These are phyloP conservation scores for Eupelmus urozonus DNA, from an alignment of 2,888 invertebrate genomes.

Conservation along the genomic window DNA sequence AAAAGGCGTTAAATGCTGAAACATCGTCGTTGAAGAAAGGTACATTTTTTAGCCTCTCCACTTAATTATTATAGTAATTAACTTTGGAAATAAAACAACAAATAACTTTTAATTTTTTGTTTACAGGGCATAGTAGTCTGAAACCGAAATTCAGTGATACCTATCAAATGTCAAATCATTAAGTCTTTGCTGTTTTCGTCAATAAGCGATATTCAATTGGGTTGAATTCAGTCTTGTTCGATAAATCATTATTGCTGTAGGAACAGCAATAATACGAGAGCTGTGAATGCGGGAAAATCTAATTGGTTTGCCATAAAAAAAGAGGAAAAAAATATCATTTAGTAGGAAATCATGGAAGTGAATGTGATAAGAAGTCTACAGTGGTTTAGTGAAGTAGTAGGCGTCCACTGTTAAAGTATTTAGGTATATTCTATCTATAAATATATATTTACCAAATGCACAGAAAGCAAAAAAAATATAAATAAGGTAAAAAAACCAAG, in stretches of 20 bases:
- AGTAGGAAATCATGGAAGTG: slow-evolving; percentile 66
- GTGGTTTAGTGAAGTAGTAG: slow-evolving; percentile 59
- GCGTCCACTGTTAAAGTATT: slow-evolving; percentile 62
- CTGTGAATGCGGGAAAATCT: slow-evolving; percentile 57
- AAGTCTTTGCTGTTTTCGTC: slow-evolving; percentile 40
- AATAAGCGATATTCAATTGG: slow-evolving; percentile 30
- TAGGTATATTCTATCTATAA: slow-evolving; percentile 62
- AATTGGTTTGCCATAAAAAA: slow-evolving; percentile 57
- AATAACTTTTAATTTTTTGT: slow-evolving; percentile 10
- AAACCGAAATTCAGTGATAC: slow-evolving; percentile 31
- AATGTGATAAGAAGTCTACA: slow-evolving; percentile 71
- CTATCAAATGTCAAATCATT: slow-evolving; percentile 33
- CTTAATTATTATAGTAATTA: background rate
- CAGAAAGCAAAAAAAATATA: slow-evolving; percentile 60
- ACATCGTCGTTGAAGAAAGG: slow-evolving; percentile 48
- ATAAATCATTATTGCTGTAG: slow-evolving; percentile 45
- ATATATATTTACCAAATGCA: slow-evolving; percentile 57
- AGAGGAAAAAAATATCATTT: slow-evolving; percentile 61
- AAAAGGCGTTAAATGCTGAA: slow-evolving; percentile 70
- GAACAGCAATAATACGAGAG: slow-evolving; percentile 48
- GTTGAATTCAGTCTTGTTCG: slow-evolving; percentile 39
- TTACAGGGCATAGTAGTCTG: slow-evolving; percentile 42
- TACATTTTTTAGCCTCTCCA: background rate
- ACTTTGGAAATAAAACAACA: background rate
- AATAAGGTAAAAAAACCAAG: slow-evolving; percentile 56